phyloP scores from a whole-genome alignment of 2,797 vertebrate genomes.

The Bradypus variegatus region DNA sequence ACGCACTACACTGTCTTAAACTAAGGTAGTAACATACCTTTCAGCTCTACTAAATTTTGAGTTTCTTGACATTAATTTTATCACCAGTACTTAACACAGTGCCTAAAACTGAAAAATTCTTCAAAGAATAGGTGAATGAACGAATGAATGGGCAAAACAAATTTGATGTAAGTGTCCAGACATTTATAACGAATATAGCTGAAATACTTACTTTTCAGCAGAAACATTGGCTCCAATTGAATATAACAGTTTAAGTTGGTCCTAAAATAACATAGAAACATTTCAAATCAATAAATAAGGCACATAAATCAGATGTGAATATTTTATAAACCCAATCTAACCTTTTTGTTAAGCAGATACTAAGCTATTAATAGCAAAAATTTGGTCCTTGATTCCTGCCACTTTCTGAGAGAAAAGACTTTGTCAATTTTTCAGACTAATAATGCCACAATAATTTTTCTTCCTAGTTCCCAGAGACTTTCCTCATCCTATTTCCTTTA shows the following conservation, averaged over 20 bases:
- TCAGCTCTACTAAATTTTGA: not conserved
- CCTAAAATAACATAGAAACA: constrained; percentile 79
- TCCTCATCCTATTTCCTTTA: not conserved
- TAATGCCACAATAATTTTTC: not conserved
- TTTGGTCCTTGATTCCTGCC: accelerated
- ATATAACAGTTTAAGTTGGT: constrained; percentile 90
- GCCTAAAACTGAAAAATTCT: constrained; percentile 5
- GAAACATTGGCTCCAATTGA: constrained; percentile 82
- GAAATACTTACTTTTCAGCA: constrained; percentile 82
- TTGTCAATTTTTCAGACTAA: not conserved
- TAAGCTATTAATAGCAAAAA: constrained; percentile 7
- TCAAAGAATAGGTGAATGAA: not conserved
- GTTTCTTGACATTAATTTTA: constrained; percentile 16
- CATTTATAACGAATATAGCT: constrained; percentile 39
- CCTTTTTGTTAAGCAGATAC: constrained; percentile 21
- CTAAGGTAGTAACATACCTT: not conserved
- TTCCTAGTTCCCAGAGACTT: constrained; percentile 20
- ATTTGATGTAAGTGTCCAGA: constrained; percentile 16
- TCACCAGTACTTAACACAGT: not conserved
- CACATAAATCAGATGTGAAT: constrained; percentile 28
- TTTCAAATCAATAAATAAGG: constrained; percentile 54
- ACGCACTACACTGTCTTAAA: not conserved
- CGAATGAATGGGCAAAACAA: constrained; percentile 32
- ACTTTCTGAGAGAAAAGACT: not conserved
- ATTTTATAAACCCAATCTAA: not conserved